Evolutionary conservation across 1,140 invertebrate species (phyloP).

Genomic region (Globodera ellingtonae): DNA sequence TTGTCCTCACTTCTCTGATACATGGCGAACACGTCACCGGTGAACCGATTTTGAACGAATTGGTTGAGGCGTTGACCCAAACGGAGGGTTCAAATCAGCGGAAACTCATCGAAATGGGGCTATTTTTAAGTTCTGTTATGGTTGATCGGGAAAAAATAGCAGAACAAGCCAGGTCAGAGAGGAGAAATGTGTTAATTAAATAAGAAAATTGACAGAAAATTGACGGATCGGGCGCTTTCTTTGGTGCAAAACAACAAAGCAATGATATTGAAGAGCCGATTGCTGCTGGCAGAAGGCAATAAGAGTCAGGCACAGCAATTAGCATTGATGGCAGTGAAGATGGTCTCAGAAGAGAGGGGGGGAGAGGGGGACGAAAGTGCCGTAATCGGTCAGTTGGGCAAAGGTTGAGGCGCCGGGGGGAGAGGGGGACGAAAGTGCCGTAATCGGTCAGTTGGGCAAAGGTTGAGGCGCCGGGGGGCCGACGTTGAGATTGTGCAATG

Average conservation of each 20-base stretch:
- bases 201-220: conserved; percentile 19
- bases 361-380: conserved; percentile 35
- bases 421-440: conserved; percentile 34
- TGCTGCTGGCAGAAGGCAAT: conserved; percentile 41
- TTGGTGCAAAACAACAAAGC: conserved; percentile 18
- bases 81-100: conserved; percentile 37
- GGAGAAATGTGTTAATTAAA: conserved; percentile 30
- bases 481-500: too few relatives aligned
- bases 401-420: neutral
- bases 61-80: conserved; percentile 35
- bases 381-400: conserved; percentile 15
- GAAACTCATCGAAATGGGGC: conserved; percentile 18
- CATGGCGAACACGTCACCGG: conserved; percentile 18
- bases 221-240: conserved; percentile 40
- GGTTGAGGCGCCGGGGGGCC: neutral
- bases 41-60: conserved; percentile 40
- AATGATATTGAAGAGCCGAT: conserved; percentile 28
- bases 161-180: conserved; percentile 36
- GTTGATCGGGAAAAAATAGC: conserved; percentile 37
- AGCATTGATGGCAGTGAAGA: conserved; percentile 43
- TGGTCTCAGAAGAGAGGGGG: neutral
- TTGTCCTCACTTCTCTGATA: conserved; percentile 33
- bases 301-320: conserved; percentile 40
- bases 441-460: conserved; percentile 19
- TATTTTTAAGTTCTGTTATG: conserved; percentile 32